Percentiles rank a stretch among this genome's conserved stretches.
phyloP scores from a whole-genome alignment of 2,888 invertebrate genomes.

The Phengaris alcon region DNA sequence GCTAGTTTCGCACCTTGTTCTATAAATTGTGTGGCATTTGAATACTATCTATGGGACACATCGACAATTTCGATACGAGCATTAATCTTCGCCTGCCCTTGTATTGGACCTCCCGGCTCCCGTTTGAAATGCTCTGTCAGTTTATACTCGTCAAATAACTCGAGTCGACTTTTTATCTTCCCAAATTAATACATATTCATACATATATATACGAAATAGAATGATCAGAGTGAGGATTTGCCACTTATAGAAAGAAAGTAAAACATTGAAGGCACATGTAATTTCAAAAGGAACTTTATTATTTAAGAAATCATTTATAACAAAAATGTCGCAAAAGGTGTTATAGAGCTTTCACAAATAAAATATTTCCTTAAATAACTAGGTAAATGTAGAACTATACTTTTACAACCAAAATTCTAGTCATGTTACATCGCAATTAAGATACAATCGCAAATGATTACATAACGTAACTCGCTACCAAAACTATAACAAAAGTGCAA shows the following conservation, averaged over 20 bases:
- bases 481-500: constrained; percentile 19
- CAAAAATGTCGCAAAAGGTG: too few species aligned
- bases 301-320: too few species aligned
- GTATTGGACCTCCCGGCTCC: neutral
- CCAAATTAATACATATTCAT: too few species aligned
- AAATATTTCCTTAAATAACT: neutral
- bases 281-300: too few species aligned
- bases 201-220: too few species aligned
- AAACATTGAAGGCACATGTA: too few species aligned
- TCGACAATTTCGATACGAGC: neutral
- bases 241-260: too few species aligned
- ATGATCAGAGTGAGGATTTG: too few species aligned
- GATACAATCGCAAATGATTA: constrained; percentile 15
- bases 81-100: neutral
- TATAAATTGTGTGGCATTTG: constrained; percentile 9
- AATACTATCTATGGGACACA: neutral
- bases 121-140: neutral
- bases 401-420: neutral
- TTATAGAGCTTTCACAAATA: too few species aligned
- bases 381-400: neutral
- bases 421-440: neutral
- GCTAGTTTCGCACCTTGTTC: neutral
- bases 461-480: neutral
- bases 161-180: too few species aligned
- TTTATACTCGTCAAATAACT: too few species aligned